Percentiles rank a stretch among this genome's conserved stretches.
Conservation (phyloP, 1,140 invertebrate species). For the Ylistrum balloti region DNA sequence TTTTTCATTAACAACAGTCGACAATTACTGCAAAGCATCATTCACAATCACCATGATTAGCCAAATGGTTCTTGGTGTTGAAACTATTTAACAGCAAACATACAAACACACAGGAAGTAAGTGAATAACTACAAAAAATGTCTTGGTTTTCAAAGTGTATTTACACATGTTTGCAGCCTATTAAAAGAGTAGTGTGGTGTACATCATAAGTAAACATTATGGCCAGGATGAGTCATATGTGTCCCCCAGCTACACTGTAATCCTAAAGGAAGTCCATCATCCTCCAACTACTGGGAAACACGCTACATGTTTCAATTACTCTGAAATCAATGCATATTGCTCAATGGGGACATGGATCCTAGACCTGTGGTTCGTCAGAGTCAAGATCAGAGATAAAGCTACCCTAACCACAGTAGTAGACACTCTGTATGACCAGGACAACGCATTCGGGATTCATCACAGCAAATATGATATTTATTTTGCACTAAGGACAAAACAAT, state of each 20-base stretch:
- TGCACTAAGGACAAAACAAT: too few species aligned
- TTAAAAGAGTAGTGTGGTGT: constrained; percentile 5
- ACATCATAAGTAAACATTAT: constrained; percentile 25
- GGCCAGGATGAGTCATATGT: constrained; percentile 1
- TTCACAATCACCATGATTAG: not conserved
- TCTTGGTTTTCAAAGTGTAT: not conserved
- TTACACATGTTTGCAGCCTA: not conserved
- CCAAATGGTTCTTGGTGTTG: not conserved
- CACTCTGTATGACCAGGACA: not conserved
- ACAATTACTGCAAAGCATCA: not conserved
- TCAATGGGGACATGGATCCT: not conserved
- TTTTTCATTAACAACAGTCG: not conserved
- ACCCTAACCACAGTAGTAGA: not conserved
- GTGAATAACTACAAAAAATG: not conserved
- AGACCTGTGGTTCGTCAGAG: constrained; percentile 31
- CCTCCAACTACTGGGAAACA: not conserved
- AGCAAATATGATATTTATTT: too few species aligned
- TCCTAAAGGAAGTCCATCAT: not conserved
- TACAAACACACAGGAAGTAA: not conserved
- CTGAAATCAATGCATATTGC: constrained; percentile 34
- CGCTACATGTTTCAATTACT: constrained; percentile 25
- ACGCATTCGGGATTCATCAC: too few species aligned
- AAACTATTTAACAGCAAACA: not conserved
- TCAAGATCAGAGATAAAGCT: not conserved
- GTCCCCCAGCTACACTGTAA: not conserved